Evolutionary conservation across 2,888 invertebrate species (phyloP), one percentile per base, ranked within the genome.

Genomic region (Melanostoma scalare): DNA sequence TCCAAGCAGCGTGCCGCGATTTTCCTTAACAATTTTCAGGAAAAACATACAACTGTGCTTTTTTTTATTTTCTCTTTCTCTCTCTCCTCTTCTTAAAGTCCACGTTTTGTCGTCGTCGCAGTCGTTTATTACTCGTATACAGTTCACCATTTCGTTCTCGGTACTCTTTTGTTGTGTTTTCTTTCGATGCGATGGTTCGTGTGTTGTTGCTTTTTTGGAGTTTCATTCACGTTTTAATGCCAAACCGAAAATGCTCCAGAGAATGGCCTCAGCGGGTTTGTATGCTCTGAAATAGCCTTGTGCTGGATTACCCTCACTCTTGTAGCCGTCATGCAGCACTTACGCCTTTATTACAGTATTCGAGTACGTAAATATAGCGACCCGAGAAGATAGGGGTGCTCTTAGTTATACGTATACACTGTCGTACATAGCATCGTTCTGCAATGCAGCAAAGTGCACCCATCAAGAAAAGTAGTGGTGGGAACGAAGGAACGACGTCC

Each of bases 401-500:
- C 53, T 30, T 38, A 30, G 42, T 53, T 55, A 72, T 76, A 68
- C 63, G 50, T 65, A 36, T 48, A 30, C 48, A 73, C 69, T 71
- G 48, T 44, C 61, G 31, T 38, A 67, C 61, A 55, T 36, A 72
- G 52, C 61, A 67, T 61, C 68, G 46, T 63, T 65, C 82, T 73
- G 82, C 82, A 82, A 69, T 82, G 82, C 82, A 82, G 73, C 73
- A 82, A 68, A 73, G 68, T 63, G 68, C 67, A 73, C 60, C 76
- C 71, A 76, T 76, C 71, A 76, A 60, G 65, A 38, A 55, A 33
- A 46, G 56, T 46, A 63, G 38, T 20, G 38, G 50, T 6, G 50
- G 33, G 55, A 60, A 75, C 10, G 30, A 35, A 60, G 42, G 20
- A 73, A 55, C 58, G 33, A 42, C 30, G 38, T 30, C 72, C 61